Evolutionary conservation across 2,888 invertebrate species (phyloP).

Genomic region (Amphipoea oculea): DNA sequence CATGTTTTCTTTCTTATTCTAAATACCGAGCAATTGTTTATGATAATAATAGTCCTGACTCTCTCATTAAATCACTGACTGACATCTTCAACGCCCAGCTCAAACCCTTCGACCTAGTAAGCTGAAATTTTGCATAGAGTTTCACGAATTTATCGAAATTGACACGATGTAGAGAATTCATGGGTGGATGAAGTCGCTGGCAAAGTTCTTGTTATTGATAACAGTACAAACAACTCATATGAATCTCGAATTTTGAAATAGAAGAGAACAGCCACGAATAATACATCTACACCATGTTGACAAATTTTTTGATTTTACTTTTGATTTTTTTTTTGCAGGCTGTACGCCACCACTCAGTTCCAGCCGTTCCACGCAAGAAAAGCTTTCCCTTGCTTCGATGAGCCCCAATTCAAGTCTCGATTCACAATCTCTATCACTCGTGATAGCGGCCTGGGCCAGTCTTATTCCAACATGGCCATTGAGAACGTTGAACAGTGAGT

Average conservation of each 20-base stretch:
- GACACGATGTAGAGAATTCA: neutral
- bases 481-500: conserved; percentile 77
- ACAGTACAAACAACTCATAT: neutral
- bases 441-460: conserved; percentile 84
- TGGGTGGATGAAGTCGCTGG: neutral
- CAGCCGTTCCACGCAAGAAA: conserved; percentile 94
- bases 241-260: neutral
- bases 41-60: neutral
- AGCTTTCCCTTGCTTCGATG: conserved; percentile 97
- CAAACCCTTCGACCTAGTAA: neutral
- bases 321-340: conserved; percentile 69
- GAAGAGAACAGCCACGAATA: neutral
- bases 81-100: neutral
- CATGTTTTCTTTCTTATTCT: neutral
- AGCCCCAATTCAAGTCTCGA: conserved; percentile 95
- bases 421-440: conserved; percentile 93
- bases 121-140: neutral
- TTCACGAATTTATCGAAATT: neutral
- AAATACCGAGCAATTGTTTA: neutral
- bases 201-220: neutral
- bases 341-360: conserved; percentile 93
- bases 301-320: neutral
- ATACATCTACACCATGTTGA: neutral
- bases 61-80: neutral
- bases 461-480: conserved; percentile 93